These are phyloP conservation scores for Stictocephala bisonia DNA, from an alignment of 2,888 invertebrate species.

Conservation along the genomic window DNA sequence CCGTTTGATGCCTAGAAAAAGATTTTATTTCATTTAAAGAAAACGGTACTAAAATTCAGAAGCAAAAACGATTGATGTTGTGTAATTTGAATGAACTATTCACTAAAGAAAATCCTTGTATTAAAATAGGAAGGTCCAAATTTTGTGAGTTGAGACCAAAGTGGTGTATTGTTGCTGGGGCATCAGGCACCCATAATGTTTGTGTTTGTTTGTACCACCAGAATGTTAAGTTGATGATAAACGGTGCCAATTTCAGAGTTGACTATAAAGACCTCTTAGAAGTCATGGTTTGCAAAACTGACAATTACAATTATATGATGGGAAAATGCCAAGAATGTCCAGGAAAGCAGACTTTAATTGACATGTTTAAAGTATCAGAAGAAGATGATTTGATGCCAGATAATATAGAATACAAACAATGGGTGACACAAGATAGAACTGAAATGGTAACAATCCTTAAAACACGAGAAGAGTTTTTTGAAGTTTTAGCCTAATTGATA, in stretches of 20 bases:
- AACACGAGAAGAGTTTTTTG: slow-evolving; percentile 25
- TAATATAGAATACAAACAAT: slow-evolving; percentile 29
- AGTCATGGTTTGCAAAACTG: slow-evolving; percentile 12
- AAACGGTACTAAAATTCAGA: too few species aligned
- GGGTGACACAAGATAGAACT: slow-evolving; percentile 19
- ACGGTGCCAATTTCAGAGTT: background rate
- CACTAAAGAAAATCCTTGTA: background rate
- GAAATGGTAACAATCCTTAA: slow-evolving; percentile 7
- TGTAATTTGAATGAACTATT: too few species aligned
- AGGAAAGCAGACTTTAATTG: slow-evolving; percentile 17
- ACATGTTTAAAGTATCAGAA: slow-evolving; percentile 25
- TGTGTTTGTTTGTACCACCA: slow-evolving; percentile 20
- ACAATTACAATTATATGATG: slow-evolving; percentile 15
- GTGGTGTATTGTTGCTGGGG: slow-evolving; percentile 37
- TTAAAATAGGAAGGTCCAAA: slow-evolving; percentile 44
- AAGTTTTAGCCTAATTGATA: background rate
- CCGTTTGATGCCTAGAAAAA: too few species aligned
- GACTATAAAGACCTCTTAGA: slow-evolving; percentile 21
- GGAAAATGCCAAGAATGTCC: slow-evolving; percentile 29
- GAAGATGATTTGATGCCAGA: slow-evolving; percentile 27
- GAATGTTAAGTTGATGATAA: slow-evolving; percentile 22
- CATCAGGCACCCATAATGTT: background rate
- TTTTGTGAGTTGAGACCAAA: slow-evolving; percentile 43
- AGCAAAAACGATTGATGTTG: too few species aligned
- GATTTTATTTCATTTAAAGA: too few species aligned